Percentiles rank a stretch among this genome's conserved stretches.
phyloP scores from a whole-genome alignment of 1,140 invertebrate genomes.

The Asobara japonica region DNA sequence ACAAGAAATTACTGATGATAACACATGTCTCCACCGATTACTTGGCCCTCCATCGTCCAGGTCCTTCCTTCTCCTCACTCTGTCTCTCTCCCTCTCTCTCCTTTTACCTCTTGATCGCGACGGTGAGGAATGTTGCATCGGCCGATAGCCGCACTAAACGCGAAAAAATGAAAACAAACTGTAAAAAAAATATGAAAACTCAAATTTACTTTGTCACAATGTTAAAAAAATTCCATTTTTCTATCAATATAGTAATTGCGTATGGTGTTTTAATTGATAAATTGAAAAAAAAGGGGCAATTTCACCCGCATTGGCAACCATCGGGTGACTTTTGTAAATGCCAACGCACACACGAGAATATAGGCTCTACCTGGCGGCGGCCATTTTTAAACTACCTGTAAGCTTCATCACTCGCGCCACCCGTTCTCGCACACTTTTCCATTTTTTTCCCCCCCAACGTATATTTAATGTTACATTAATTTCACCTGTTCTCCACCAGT shows the following conservation, averaged over 20 bases:
- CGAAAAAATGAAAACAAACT: not conserved
- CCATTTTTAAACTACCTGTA: constrained; percentile 66
- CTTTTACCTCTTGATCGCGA: constrained; percentile 16
- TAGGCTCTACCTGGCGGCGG: constrained; percentile 53
- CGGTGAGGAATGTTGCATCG: constrained; percentile 29
- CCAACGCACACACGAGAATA: constrained; percentile 45
- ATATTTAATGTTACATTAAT: constrained; percentile 9
- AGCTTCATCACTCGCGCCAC: constrained; percentile 41
- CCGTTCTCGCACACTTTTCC: constrained; percentile 37
- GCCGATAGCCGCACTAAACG: not conserved
- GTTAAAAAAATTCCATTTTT: not conserved
- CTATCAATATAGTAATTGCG: not conserved
- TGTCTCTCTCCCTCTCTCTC: constrained; percentile 5
- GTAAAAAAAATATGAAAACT: not conserved
- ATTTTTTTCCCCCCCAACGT: not conserved
- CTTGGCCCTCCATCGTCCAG: not conserved
- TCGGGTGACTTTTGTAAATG: constrained; percentile 36
- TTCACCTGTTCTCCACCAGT: not conserved
- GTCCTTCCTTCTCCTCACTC: not conserved
- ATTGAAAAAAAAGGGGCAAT: not conserved
- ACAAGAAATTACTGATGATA: too few species aligned
- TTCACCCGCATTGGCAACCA: constrained; percentile 17
- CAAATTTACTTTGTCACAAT: not conserved
- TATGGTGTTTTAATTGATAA: not conserved
- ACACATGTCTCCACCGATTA: not conserved